phyloP scores from a whole-genome alignment of 64 coral and sea anemone species.

The Montipora sp. region DNA sequence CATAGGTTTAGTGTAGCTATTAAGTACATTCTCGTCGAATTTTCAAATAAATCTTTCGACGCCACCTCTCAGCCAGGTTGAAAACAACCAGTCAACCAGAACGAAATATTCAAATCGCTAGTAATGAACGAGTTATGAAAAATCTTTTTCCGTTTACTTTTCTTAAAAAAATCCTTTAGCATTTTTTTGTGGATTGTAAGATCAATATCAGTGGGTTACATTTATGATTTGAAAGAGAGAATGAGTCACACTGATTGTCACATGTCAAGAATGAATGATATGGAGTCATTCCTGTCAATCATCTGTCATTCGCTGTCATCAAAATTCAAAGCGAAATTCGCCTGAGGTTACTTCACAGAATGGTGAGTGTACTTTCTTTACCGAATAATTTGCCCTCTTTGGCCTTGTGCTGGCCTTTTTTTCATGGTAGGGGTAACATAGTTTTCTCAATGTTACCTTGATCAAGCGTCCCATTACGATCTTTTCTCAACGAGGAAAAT shows the following conservation, averaged over 20 bases:
- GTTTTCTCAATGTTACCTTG: not conserved
- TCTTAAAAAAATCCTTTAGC: not conserved
- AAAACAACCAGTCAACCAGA: not conserved
- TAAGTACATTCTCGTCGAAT: not conserved
- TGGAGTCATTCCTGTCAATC: slow-evolving; percentile 1
- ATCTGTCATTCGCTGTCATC: not conserved
- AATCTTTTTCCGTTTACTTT: not conserved
- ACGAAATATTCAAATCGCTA: not conserved
- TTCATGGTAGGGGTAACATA: not conserved
- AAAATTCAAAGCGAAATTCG: slow-evolving; percentile 26
- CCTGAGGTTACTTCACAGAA: slow-evolving; percentile 23
- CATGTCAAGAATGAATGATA: not conserved
- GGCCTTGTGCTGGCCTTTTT: not conserved
- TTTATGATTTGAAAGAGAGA: not conserved
- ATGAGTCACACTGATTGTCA: not conserved
- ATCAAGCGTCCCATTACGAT: not conserved
- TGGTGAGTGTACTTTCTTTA: slow-evolving; percentile 18
- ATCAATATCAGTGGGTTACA: not conserved
- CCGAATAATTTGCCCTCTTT: not conserved
- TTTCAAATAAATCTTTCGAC: not conserved
- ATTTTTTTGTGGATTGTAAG: not conserved
- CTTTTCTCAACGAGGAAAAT: not conserved
- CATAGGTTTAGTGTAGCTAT: no score
- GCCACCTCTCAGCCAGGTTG: not conserved
- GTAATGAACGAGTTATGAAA: no score